phyloP scores from a whole-genome alignment of 2,113 vertebrate genomes.

The Dascyllus trimaculatus region DNA sequence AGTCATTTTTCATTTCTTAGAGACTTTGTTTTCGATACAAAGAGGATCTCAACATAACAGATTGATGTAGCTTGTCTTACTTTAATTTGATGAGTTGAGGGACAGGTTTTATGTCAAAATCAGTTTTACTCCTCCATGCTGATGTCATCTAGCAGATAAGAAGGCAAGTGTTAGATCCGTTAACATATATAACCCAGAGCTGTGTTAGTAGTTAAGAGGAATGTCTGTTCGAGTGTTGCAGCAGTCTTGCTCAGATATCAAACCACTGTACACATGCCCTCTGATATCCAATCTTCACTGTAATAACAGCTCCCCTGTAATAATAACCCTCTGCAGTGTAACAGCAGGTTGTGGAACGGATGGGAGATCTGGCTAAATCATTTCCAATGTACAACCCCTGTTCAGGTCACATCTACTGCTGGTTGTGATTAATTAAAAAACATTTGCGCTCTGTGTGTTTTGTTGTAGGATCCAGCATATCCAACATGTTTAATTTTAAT shows the following conservation, averaged over 20 bases:
- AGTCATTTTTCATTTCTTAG: constrained; percentile 5
- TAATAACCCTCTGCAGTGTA: constrained; percentile 31
- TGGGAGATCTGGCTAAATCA: constrained; percentile 9
- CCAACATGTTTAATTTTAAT: no score
- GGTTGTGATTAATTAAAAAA: not conserved
- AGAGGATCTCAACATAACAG: constrained; percentile 1
- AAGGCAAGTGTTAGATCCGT: not conserved
- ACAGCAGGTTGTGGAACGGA: constrained; percentile 21
- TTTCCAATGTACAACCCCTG: constrained; percentile 11
- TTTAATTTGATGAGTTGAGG: constrained; percentile 5
- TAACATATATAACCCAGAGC: constrained; percentile 7
- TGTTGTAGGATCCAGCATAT: no score
- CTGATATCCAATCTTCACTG: constrained; percentile 31
- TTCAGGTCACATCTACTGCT: not conserved
- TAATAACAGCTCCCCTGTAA: constrained; percentile 44
- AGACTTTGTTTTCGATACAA: constrained; percentile 10
- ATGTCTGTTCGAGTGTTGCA: constrained; percentile 13
- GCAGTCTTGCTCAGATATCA: constrained; percentile 20
- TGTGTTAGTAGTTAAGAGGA: not conserved
- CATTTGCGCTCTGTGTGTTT: not conserved
- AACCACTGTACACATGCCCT: constrained; percentile 27
- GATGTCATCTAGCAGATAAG: constrained; percentile 1
- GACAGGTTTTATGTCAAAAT: constrained; percentile 14
- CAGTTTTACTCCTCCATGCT: constrained; percentile 6
- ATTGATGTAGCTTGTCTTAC: not conserved